Evolutionary conservation across 2,797 vertebrate genomes (phyloP), one percentile per base, ranked within the genome.

Genomic region (Oreortyx pictus): DNA sequence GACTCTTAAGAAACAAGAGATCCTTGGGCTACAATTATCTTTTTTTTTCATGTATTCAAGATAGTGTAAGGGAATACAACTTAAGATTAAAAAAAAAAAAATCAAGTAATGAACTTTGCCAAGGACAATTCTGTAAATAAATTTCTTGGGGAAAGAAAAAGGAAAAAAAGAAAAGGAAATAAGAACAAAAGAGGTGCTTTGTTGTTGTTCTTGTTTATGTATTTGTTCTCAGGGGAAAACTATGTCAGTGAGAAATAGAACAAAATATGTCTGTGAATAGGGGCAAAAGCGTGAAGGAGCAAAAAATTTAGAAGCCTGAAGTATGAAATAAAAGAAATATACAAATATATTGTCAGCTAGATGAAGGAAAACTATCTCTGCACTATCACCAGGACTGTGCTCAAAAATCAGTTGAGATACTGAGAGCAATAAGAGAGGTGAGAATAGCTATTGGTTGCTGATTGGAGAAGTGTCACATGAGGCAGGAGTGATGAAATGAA

Each of bases 401-500:
- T 73, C 46, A 72, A 90, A 90, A 95, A 94, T 86, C 82, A 91
- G 61, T 41, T 73, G 74, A 74, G 41, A 88, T 67, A 89, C 70
- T 73, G 46, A 43, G 39, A 70, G 62, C 54, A 80, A 66, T 86
- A 70, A 70, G 66, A 64, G 59, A 83, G 52, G 56, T 3, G 4
- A 79, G 71, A 82, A 83, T 27, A 82, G 49, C 56, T 87, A 50
- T 76, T 52, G 73, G 70, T 19, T 71, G 22, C 43, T 81, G 89
- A 95, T 87, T 82, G 80, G 54, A 94, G 81, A 92, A 71, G 59
- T 25, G n/a, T 59, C 60, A 91, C 71, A 84, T 67, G 66, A 82
- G 27, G n/a, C 60, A 76, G 49, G 46, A 62, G 20, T 47, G 81
- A 87, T 86, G 62, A 95, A 82, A 88, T 49, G 23, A 81, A 80